These are phyloP conservation scores for Stegodyphus dumicola DNA, from an alignment of 1,140 invertebrate genomes.

Conservation along the genomic window DNA sequence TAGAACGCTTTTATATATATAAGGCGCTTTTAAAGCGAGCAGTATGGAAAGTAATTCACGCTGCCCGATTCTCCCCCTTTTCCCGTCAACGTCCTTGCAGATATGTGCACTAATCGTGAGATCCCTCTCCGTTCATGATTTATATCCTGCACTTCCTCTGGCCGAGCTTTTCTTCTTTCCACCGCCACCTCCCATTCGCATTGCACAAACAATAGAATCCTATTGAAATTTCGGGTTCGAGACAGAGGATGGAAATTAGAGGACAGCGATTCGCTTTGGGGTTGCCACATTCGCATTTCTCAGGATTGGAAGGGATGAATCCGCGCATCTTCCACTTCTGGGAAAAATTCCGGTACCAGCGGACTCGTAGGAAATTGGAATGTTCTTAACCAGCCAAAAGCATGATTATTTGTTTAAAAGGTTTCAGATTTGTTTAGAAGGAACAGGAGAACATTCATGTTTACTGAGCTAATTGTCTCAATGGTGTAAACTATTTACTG, in stretches of 20 bases:
- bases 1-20: slow-evolving; percentile 44
- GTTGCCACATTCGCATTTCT: slow-evolving; percentile 31
- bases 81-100: background rate
- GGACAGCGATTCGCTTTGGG: slow-evolving; percentile 8
- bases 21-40: slow-evolving; percentile 37
- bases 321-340: no score
- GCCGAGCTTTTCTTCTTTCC: slow-evolving; percentile 24
- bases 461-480: no score
- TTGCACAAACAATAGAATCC: slow-evolving; percentile 54
- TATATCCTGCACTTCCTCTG: slow-evolving; percentile 18
- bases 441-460: no score
- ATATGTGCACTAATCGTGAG: slow-evolving; percentile 44
- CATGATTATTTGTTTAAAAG: no score
- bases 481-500: no score
- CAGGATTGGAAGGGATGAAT: no score
- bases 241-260: slow-evolving; percentile 54
- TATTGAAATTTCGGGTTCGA: slow-evolving; percentile 53
- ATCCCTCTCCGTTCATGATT: slow-evolving; percentile 46
- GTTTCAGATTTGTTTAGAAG: no score
- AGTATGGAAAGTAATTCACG: slow-evolving; percentile 52
- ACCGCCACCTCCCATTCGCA: background rate
- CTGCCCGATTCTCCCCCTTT: background rate
- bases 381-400: no score
- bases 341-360: no score
- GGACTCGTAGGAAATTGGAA: no score